Evolutionary conservation across 1,140 invertebrate genomes (phyloP).

Genomic region (Gryon sp.): DNA sequence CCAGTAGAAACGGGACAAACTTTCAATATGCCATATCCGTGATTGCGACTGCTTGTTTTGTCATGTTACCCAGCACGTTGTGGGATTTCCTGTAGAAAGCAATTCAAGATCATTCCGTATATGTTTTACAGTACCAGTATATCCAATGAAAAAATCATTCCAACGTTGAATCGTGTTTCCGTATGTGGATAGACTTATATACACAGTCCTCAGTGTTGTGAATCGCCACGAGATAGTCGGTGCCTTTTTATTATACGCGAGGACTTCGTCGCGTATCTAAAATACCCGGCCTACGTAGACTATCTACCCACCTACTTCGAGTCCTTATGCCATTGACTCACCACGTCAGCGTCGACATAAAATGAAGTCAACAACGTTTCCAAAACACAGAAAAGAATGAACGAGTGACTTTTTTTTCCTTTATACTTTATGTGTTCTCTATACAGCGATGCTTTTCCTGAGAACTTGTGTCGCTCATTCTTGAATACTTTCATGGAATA

Average conservation of each 20-base stretch:
- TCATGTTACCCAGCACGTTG: constrained; percentile 28
- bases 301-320: constrained; percentile 38
- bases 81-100: constrained; percentile 61
- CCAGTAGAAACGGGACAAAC: constrained; percentile 25
- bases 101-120: constrained; percentile 61
- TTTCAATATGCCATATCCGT: constrained; percentile 45
- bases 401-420: neutral
- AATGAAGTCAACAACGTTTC: constrained; percentile 1
- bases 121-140: constrained; percentile 50
- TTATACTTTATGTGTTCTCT: neutral
- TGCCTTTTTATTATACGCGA: constrained; percentile 40
- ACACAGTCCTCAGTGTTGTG: constrained; percentile 35
- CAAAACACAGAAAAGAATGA: constrained; percentile 29
- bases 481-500: constrained; percentile 26
- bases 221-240: constrained; percentile 31
- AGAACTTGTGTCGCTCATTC: neutral
- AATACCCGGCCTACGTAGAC: constrained; percentile 20
- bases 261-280: constrained; percentile 22
- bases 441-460: neutral
- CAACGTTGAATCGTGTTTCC: constrained; percentile 61
- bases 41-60: constrained; percentile 35
- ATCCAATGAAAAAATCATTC: constrained; percentile 62
- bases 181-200: constrained; percentile 54
- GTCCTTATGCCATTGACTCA: constrained; percentile 47
- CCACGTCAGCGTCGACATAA: no score